Base-by-base conservation (phyloP, 2,113 vertebrate species). In the Podarcis cretensis region DNA sequence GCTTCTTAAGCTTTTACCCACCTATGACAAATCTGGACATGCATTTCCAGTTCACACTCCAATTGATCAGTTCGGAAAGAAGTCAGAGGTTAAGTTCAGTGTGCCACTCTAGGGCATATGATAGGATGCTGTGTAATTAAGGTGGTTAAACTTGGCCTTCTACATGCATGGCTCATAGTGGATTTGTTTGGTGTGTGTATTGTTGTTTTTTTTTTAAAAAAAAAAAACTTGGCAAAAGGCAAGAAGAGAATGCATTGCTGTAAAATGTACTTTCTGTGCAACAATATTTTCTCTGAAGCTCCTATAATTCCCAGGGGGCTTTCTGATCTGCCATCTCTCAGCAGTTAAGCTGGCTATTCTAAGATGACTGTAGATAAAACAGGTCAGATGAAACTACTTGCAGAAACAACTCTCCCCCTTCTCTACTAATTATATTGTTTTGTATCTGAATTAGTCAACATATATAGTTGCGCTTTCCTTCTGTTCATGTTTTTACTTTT, bases 401-500 rank as follows among this genome's bases (percentile, higher is more conserved):
- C 76, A 66, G 25, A 23, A 85, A n/a, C 81, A 14, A 27, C 65
- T 9, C 2, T 82, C 6, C 35, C 48, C 14, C 21, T 43, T 86
- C 20, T 43, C 7, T 65, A 59, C 65, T 77, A 40, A 32, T 73
- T 54, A 3, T 88, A 75, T 69, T 54, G 74, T 87, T 65, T 27
- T 91, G 63, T 66, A 48, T 93, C 90, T 92, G 75, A 69, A 89
- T 30, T 85, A 76, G 35, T 2, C 90, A 57, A 57, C 89, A 74
- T 84, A 30, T 23, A 37, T 66, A 80, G 66, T 76, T 90, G 23
- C 57, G 0, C 0, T 43, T 4, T 91, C 48, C 48, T 48, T 87
- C 23, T 40, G 91, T 92, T 92, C 91, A 65, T 69, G 30, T 95
- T 92, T 93, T 68, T 84, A 69, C 65, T 18, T 74, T 18, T 83